Percentiles rank a stretch among this genome's conserved stretches.
These are phyloP conservation scores for Colaptes auratus DNA, from an alignment of 2,113 vertebrate species.

Conservation along the genomic window DNA sequence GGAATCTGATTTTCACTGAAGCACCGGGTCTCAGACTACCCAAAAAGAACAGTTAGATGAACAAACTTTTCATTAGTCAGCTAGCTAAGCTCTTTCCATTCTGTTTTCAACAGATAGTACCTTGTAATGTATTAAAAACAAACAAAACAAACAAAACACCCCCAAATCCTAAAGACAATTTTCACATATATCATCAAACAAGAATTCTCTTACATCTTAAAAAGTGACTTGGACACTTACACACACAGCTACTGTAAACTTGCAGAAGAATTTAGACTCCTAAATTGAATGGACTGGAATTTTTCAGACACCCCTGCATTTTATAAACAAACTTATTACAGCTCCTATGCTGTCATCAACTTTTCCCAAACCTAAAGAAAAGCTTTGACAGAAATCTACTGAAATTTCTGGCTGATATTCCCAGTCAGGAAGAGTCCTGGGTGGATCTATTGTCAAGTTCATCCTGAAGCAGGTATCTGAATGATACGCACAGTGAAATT, in stretches of 20 bases:
- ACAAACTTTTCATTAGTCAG: background rate
- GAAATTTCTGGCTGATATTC: background rate
- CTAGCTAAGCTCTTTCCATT: background rate
- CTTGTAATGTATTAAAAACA: too few relatives aligned
- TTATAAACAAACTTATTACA: background rate
- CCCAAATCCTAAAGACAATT: background rate
- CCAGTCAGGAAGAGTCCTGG: background rate
- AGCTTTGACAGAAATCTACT: background rate
- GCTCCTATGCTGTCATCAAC: background rate
- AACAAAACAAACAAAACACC: too few relatives aligned
- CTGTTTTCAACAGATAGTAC: background rate
- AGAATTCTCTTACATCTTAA: background rate
- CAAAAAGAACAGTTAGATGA: background rate
- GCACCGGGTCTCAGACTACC: background rate
- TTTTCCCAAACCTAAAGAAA: background rate
- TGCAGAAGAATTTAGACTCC: background rate
- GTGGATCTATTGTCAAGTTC: background rate
- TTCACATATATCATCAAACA: background rate
- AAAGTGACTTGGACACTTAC: background rate
- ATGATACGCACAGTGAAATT: background rate
- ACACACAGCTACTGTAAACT: background rate
- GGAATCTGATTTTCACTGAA: background rate
- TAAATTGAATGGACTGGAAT: background rate
- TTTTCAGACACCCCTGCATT: background rate
- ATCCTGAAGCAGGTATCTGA: conserved; percentile 25